Base-by-base conservation (phyloP, 2,888 invertebrate genomes). In the Agrotis puta region DNA sequence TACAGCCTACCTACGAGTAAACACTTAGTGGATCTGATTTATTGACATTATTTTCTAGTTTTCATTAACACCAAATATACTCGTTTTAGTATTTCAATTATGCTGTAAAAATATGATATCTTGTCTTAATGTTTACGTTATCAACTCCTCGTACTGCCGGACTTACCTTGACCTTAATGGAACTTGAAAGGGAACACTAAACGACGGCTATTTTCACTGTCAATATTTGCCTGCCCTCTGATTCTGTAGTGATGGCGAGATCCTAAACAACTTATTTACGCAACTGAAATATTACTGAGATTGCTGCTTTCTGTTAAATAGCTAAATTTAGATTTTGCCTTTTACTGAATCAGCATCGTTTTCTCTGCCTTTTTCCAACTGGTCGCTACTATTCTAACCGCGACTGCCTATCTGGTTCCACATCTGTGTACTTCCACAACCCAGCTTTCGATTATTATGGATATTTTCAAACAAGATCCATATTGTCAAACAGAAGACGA, bases 81-180 rank as follows among this genome's bases (percentile, higher is more conserved):
- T 27, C 27, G 27, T 27, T 0, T 27, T 5, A 27, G 27, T 27
- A 27, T 27, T 27, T 27, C 6, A 27, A 5, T 27, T 11, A 39
- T 11, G 39, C 11, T 39, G 39, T 39, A 39, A 3, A 7, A 1
- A 33, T 7, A 33, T 6, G 33, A 33, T 33, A 33, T 33, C 33
- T 33, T 27, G 20, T 64, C 33, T 53, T 24, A 22, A 53, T 51
- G 27, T 16, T n/a, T 58, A 22, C 18, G 16, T 7, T 2, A 2
- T 2, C n/a, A 39, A 39, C 39, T 39, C 48, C n/a, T 48, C 47
- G 39, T 48, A n/a, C 39, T 20, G 5, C 33, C 6, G 62, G 48
- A 14, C 27, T 43, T 4, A 62, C 51, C 22, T 67, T 67, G 20
- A 51, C 64, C 43, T 27, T 53, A 20, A 66, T 16, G 50, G 20